A percentile compares a stretch with the other conserved stretches of the same genome.
These are phyloP conservation scores for Cordilura impudica DNA, from an alignment of 2,888 invertebrate genomes.

Conservation along the genomic window DNA sequence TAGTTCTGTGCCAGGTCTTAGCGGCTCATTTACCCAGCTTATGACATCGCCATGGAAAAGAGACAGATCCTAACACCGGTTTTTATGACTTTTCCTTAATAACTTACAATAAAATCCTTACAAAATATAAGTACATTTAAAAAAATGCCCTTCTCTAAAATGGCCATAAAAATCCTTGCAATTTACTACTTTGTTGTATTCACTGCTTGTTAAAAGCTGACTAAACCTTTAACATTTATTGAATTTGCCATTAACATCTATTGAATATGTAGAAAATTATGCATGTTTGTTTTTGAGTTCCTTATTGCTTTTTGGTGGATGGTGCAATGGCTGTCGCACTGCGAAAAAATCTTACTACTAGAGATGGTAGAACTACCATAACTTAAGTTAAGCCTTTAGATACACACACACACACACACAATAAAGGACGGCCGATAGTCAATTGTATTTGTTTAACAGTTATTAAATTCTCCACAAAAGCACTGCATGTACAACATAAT, in stretches of 20 bases:
- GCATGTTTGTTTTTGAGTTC: slow-evolving; percentile 37
- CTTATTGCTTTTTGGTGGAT: slow-evolving; percentile 31
- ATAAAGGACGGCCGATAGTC: not conserved
- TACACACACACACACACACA: not conserved
- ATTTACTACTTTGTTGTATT: too few species aligned
- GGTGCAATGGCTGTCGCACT: slow-evolving; percentile 56
- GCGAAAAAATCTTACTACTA: slow-evolving; percentile 51
- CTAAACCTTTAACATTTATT: not conserved
- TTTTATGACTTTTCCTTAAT: too few species aligned
- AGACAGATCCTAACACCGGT: too few species aligned
- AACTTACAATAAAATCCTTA: too few species aligned
- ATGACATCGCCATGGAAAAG: too few species aligned
- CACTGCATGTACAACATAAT: not conserved
- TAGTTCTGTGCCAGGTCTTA: too few species aligned
- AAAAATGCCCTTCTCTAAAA: too few species aligned
- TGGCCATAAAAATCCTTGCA: too few species aligned
- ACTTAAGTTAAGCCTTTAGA: slow-evolving; percentile 27
- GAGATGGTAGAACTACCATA: slow-evolving; percentile 39
- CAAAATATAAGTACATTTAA: too few species aligned
- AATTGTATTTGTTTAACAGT: not conserved
- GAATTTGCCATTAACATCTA: not conserved
- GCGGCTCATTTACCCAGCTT: too few species aligned
- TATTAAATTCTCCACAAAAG: not conserved
- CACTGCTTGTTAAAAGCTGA: not conserved
- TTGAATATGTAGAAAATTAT: slow-evolving; percentile 36